These are phyloP conservation scores for Cladopsammia gracilis DNA, from an alignment of 64 coral and sea anemone genomes.

Conservation along the genomic window DNA sequence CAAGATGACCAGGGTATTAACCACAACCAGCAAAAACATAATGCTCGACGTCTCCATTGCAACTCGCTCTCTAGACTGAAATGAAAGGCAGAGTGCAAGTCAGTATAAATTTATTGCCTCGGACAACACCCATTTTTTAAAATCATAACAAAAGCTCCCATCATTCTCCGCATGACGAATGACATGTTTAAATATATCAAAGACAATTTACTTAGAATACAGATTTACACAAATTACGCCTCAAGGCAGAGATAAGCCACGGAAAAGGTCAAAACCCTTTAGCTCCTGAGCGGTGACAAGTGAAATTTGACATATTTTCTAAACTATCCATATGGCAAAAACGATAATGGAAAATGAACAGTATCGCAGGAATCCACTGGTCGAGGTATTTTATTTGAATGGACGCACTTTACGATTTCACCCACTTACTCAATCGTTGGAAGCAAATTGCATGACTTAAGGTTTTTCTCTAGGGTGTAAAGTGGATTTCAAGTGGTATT, in stretches of 20 bases:
- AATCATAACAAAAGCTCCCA: not conserved
- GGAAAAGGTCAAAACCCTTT: not conserved
- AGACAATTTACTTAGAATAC: not conserved
- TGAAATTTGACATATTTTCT: slow-evolving; percentile 3
- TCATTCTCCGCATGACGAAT: not conserved
- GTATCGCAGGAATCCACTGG: not conserved
- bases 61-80: too few relatives aligned
- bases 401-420: not conserved
- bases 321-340: not conserved
- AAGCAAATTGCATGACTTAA: slow-evolving; percentile 12
- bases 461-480: not conserved
- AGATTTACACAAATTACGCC: not conserved
- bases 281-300: not conserved
- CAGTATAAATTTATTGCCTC: not conserved
- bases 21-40: not conserved
- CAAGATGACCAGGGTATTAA: not conserved
- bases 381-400: not conserved
- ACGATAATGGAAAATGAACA: not conserved
- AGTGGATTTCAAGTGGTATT: slow-evolving; percentile 3
- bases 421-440: not conserved
- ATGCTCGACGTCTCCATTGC: not conserved
- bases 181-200: not conserved
- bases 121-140: not conserved
- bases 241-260: slow-evolving; percentile 4
- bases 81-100: not conserved